Conservation (phyloP, 2,113 vertebrate genomes). For the Connochaetes taurinus region DNA sequence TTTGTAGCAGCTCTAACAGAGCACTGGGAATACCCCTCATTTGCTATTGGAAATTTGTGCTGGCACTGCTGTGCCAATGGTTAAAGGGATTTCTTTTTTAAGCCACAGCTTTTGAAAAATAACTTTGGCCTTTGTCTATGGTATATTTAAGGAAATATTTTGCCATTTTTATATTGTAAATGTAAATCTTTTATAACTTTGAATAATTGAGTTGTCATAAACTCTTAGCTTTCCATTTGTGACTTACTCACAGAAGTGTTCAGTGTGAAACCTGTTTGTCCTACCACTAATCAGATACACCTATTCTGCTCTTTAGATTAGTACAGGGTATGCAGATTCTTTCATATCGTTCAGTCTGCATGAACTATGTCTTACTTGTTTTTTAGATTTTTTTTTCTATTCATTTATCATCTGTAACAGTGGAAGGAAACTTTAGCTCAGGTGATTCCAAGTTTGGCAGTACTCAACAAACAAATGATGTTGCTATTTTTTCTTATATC, state of each 20-base stretch:
- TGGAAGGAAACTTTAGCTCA: neutral
- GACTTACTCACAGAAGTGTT: conserved; percentile 11
- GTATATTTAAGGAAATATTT: neutral
- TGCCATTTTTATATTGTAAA: neutral
- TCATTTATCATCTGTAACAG: neutral
- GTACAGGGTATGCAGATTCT: neutral
- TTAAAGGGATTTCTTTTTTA: neutral
- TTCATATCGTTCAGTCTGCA: neutral
- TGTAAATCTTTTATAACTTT: neutral
- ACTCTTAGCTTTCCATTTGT: neutral
- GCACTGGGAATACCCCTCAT: neutral
- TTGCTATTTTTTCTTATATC: conserved; percentile 55
- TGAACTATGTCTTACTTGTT: neutral
- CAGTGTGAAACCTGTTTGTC: neutral
- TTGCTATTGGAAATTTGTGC: neutral
- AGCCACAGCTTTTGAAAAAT: conserved; percentile 11
- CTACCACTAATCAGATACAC: neutral
- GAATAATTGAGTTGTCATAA: neutral
- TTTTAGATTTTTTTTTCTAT: conserved; percentile 1
- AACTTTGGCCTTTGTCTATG: neutral
- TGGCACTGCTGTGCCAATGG: neutral
- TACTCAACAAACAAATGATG: neutral
- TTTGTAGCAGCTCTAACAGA: neutral
- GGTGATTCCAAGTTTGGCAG: neutral
- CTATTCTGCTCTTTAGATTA: neutral